Conservation (phyloP, 2,113 vertebrate genomes). For the Felis chaus region DNA sequence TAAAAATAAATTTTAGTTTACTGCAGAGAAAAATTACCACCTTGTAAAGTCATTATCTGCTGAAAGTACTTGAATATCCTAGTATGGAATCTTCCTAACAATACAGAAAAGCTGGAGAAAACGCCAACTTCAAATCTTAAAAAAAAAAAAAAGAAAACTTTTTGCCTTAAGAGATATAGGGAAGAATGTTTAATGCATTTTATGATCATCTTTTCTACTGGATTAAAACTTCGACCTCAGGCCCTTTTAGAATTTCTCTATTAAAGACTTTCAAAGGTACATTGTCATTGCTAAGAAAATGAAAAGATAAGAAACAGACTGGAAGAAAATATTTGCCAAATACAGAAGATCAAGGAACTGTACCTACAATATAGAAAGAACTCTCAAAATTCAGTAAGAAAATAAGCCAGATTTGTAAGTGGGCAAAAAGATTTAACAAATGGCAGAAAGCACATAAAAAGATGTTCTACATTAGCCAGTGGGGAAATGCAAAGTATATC, state of each 20-base stretch:
- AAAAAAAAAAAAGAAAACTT: neutral
- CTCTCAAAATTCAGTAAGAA: neutral
- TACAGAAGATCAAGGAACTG: neutral
- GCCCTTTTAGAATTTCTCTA: neutral
- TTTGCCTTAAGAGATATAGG: neutral
- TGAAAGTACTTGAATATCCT: neutral
- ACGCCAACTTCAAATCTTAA: neutral
- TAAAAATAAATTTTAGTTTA: constrained; percentile 8
- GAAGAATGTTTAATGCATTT: neutral
- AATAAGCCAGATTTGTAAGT: neutral
- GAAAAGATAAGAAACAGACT: neutral
- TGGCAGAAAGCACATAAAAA: neutral
- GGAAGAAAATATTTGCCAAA: constrained; percentile 20
- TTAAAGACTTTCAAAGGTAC: neutral
- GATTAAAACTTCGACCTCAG: constrained; percentile 4
- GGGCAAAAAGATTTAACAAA: neutral
- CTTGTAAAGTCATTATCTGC: neutral
- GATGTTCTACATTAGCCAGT: neutral
- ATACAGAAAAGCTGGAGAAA: neutral
- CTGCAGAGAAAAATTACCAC: neutral
- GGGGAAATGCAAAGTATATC: constrained; percentile 32
- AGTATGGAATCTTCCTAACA: neutral
- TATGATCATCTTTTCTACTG: neutral
- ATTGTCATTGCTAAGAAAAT: neutral
- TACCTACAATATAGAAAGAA: neutral